A percentile compares a stretch with the other conserved stretches of the same genome.
These are phyloP conservation scores for Sinella curviseta DNA, from an alignment of 1,140 invertebrate genomes.

Conservation along the genomic window DNA sequence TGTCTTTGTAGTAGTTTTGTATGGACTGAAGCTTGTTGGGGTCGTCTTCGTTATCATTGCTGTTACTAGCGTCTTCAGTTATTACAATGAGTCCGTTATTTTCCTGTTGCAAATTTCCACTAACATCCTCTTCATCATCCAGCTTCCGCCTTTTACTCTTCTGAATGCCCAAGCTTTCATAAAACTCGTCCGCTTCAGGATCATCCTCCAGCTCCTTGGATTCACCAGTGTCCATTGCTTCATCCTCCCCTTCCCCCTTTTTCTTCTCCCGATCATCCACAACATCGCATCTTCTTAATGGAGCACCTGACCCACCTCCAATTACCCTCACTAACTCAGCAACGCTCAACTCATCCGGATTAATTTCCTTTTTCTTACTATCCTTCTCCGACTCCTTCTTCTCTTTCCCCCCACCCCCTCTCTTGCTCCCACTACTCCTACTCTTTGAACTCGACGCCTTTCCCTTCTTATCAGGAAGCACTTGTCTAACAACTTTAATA, in stretches of 20 bases:
- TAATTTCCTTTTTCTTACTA: background rate
- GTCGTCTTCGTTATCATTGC: background rate
- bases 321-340: conserved; percentile 44
- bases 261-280: conserved; percentile 34
- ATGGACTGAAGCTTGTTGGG: conserved; percentile 19
- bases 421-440: background rate
- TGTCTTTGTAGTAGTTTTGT: conserved; percentile 43
- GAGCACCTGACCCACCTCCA: conserved; percentile 43
- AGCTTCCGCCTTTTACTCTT: background rate
- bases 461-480: background rate
- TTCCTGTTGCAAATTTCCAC: too few species aligned
- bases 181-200: conserved; percentile 37
- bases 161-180: conserved; percentile 42
- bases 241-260: background rate
- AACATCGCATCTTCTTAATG: conserved; percentile 37
- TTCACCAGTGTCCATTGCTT: conserved; percentile 20
- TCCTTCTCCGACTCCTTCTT: background rate
- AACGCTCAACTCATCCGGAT: conserved; percentile 35
- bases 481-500: background rate
- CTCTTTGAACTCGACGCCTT: background rate
- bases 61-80: too few species aligned
- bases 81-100: too few species aligned
- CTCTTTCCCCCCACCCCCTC: background rate
- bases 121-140: conserved; percentile 2
- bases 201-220: background rate